Conservation (phyloP, 1,140 invertebrate genomes). For the Camponotus vicinus region DNA sequence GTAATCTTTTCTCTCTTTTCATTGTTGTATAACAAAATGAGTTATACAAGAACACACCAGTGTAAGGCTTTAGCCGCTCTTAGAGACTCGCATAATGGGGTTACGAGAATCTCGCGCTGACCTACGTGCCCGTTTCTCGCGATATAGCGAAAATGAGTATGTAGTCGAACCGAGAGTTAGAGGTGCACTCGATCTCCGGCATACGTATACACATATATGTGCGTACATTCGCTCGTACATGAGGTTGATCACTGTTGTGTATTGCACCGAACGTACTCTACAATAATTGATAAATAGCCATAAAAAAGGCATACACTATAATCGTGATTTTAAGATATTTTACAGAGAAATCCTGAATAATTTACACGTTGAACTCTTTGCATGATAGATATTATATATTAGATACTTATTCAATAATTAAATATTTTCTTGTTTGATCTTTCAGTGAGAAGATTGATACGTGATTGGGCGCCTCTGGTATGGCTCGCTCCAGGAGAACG, state of each 20-base stretch:
- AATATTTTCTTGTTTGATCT: not conserved
- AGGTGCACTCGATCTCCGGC: not conserved
- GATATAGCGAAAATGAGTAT: constrained; percentile 11
- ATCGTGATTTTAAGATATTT: too few relatives aligned
- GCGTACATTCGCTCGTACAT: too few relatives aligned
- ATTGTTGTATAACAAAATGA: constrained; percentile 14
- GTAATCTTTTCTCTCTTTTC: too few relatives aligned
- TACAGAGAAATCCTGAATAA: too few relatives aligned
- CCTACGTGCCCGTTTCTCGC: constrained; percentile 11
- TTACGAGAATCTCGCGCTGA: constrained; percentile 39
- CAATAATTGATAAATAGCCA: too few relatives aligned
- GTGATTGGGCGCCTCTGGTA: constrained; percentile 89
- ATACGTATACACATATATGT: not conserved
- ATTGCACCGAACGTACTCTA: too few relatives aligned
- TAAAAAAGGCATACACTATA: too few relatives aligned
- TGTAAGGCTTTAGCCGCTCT: not conserved
- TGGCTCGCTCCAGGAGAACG: constrained; percentile 89
- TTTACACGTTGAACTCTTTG: too few relatives aligned
- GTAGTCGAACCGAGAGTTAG: constrained; percentile 14
- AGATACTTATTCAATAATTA: not conserved
- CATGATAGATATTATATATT: too few relatives aligned
- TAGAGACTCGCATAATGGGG: constrained; percentile 23
- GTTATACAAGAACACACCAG: not conserved
- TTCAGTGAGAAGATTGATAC: constrained; percentile 85
- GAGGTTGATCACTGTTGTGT: not conserved